These are phyloP conservation scores for Scylla paramamosain DNA, from an alignment of 1,140 invertebrate genomes.

Conservation along the genomic window DNA sequence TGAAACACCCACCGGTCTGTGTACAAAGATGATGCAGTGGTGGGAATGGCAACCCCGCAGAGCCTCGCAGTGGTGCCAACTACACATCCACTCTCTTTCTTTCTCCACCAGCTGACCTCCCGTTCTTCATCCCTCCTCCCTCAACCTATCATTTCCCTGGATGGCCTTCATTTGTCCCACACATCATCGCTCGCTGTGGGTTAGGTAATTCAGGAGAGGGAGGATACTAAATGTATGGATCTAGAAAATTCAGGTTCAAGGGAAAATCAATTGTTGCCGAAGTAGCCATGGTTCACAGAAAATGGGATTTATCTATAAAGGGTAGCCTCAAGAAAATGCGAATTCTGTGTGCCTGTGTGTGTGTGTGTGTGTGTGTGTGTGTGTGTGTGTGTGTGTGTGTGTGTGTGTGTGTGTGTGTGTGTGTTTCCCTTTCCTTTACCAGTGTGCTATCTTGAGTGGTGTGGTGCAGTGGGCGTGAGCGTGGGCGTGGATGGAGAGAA, in stretches of 20 bases:
- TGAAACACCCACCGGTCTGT: slow-evolving; percentile 16
- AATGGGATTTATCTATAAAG: not conserved
- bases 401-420: not conserved
- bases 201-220: too few relatives aligned
- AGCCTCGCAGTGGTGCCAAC: slow-evolving; percentile 32
- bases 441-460: too few relatives aligned
- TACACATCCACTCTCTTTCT: not conserved
- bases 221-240: too few relatives aligned
- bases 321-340: not conserved
- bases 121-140: not conserved
- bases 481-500: too few relatives aligned
- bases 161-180: not conserved
- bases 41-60: slow-evolving; percentile 57
- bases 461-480: too few relatives aligned
- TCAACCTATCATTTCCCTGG: not conserved
- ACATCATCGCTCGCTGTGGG: not conserved
- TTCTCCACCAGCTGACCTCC: too few relatives aligned
- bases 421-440: not conserved
- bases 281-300: not conserved
- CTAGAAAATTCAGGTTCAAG: not conserved
- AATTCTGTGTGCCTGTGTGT: not conserved
- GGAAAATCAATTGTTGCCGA: slow-evolving; percentile 54
- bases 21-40: slow-evolving; percentile 47
- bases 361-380: too few relatives aligned
- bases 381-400: too few relatives aligned